Evolutionary conservation across 2,888 invertebrate species (phyloP), one percentile per base, ranked within the genome.

Genomic region (Synergus umbraculus): DNA sequence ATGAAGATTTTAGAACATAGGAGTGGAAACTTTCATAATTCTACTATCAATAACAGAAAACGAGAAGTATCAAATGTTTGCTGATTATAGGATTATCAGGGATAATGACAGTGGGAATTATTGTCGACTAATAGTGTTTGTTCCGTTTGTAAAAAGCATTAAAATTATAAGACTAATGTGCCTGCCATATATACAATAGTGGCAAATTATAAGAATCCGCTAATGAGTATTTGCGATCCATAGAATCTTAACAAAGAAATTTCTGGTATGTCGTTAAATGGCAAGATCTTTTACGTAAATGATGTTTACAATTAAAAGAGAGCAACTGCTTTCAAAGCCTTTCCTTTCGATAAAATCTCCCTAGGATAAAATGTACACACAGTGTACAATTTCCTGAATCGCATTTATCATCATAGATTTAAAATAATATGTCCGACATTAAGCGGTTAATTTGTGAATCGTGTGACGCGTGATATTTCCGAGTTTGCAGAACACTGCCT

Each of bases 391-490:
- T 29, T 49, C 49, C 29, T 69, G 15, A 15, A 22, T n/a, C 5
- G 69, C 49, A 13, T 54, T 54, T 37, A 49, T 73, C 69, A 73
- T 73, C 73, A 46, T 49, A 29, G 73, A 13, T 73, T 54, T 49
- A 37, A 73, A 73, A 73, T 41, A 73, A 41, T 73, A 54, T 29
- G 2, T 15, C n/a, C 54, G 15, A 8, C 29, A 29, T 54, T 73
- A 69, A 69, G 69, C 69, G 69, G 69, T 69, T 69, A 49, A 73
- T 73, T 73, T 49, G 73, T 29, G 37, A 41, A 54, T 73, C 37
- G 73, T n/a, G 73, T 67, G 67, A 46, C 44, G 15, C n/a, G 12
- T 13, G 73, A n/a, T 73, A 54, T 73, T 73, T 41, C 73, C 73
- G n/a, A 37, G 1, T 73, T 73, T 54, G 37, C 73, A 73, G 73